These are phyloP conservation scores for Silurus lanzhouensis DNA, from an alignment of 2,797 vertebrate genomes.

Conservation along the genomic window DNA sequence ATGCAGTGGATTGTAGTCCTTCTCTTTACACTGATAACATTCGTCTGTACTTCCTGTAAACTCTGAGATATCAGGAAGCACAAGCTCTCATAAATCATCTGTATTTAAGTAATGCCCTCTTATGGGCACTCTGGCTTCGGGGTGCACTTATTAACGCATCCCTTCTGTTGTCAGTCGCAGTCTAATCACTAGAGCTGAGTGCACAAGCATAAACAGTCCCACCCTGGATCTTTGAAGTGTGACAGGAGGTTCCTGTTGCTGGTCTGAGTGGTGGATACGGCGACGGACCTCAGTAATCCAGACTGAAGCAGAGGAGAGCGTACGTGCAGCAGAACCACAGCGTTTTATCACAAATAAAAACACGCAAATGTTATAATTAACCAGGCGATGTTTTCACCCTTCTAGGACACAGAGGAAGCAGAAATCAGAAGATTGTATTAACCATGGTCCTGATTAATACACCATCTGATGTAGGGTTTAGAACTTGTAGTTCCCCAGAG, in stretches of 20 bases:
- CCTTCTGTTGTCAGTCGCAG: slow-evolving; percentile 36
- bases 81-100: slow-evolving; percentile 25
- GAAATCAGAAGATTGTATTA: background rate
- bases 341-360: slow-evolving; percentile 23
- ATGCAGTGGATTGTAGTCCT: background rate
- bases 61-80: slow-evolving; percentile 8
- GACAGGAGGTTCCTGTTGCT: slow-evolving; percentile 50
- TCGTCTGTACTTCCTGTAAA: background rate
- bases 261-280: slow-evolving; percentile 37
- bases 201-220: slow-evolving; percentile 52
- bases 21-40: background rate
- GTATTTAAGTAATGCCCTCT: slow-evolving; percentile 36
- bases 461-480: background rate
- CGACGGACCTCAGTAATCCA: slow-evolving; percentile 38
- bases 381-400: background rate
- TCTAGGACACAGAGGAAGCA: background rate
- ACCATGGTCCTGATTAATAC: background rate
- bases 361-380: slow-evolving; percentile 19
- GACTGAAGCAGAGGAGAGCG: slow-evolving; percentile 1
- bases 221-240: slow-evolving; percentile 55
- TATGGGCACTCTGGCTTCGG: slow-evolving; percentile 38
- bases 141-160: slow-evolving; percentile 42
- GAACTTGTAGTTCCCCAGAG: background rate
- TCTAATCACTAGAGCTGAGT: slow-evolving; percentile 46
- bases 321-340: background rate